Percentiles rank a stretch among this genome's conserved stretches.
Evolutionary conservation across 1,140 invertebrate genomes (phyloP).

Genomic region (Drosophila orosa): DNA sequence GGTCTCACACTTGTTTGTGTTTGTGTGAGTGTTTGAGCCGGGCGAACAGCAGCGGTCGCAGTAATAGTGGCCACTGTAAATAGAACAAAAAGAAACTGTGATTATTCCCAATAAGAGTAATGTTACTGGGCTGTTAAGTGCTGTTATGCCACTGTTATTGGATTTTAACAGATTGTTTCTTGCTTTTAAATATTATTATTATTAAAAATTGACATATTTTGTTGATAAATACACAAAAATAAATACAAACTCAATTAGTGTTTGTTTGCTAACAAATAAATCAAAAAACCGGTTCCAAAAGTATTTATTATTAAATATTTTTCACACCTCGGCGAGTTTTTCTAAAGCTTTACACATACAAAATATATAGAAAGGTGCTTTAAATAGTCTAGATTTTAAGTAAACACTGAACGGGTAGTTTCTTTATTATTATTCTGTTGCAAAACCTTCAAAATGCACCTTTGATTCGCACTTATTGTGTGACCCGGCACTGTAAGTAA

Average conservation of each 20-base stretch:
- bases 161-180: neutral
- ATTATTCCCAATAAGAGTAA: neutral
- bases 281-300: neutral
- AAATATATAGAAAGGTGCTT: neutral
- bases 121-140: neutral
- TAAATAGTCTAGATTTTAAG: neutral
- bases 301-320: neutral
- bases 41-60: constrained; percentile 7
- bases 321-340: constrained; percentile 5
- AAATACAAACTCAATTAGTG: constrained; percentile 4
- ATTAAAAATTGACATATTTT: neutral
- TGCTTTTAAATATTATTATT: neutral
- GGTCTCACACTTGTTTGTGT: constrained; percentile 11
- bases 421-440: neutral
- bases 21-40: constrained; percentile 7
- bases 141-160: neutral
- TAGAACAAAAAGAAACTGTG: neutral
- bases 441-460: neutral
- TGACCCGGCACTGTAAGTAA: constrained; percentile 15
- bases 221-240: neutral
- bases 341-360: neutral
- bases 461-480: neutral
- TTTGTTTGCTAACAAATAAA: constrained; percentile 3
- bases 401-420: neutral
- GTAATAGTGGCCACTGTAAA: neutral